Evolutionary conservation across 2,797 vertebrate genomes (phyloP), one percentile per base, ranked within the genome.

Genomic region (Karalla daura): DNA sequence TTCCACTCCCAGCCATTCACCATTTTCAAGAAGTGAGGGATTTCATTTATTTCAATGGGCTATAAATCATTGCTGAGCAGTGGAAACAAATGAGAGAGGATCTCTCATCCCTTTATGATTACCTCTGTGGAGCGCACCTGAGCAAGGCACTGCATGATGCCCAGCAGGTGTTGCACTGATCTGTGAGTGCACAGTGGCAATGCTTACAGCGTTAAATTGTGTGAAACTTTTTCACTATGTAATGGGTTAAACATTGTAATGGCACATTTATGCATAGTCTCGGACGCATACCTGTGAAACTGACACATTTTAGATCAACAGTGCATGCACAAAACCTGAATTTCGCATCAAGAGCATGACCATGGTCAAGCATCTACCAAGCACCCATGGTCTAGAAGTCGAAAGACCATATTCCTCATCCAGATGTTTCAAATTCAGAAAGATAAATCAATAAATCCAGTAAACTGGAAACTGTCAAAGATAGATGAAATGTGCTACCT

Each of bases 21-120:
- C 23, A 44, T 49, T 35, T 21, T 20, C 17, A 44, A 63, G 60
- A 30, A 65, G 24, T 25, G 25, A 44, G 44, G 45, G 5, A 44
- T 39, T 64, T 74, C 6, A 55, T 84, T 83, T 70, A 20, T 74
- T 81, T 49, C 59, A 67, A 12, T 20, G 47, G 35, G 52, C 36
- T 56, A 77, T 84, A 70, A 83, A 78, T 86, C 53, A 84, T 47
- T 12, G 2, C 17, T 30, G 32, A 2, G 13, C 13, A 14, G 17
- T 35, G 49, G 41, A 66, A 40, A 46, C 23, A 53, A 66, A 60
- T 0, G 15, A 60, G 46, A 55, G 67, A 63, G 2, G 1, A 54
- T 61, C 17, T 28, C 5, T 46, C 43, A 1, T 51, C 51, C 41
- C 32, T 63, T 8, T 21, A 18, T 17, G 5, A 62, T 33, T 37